A percentile compares a stretch with the other conserved stretches of the same genome.
These are phyloP conservation scores for Rhopalosiphum nymphaeae DNA, from an alignment of 2,888 invertebrate genomes.

Conservation along the genomic window DNA sequence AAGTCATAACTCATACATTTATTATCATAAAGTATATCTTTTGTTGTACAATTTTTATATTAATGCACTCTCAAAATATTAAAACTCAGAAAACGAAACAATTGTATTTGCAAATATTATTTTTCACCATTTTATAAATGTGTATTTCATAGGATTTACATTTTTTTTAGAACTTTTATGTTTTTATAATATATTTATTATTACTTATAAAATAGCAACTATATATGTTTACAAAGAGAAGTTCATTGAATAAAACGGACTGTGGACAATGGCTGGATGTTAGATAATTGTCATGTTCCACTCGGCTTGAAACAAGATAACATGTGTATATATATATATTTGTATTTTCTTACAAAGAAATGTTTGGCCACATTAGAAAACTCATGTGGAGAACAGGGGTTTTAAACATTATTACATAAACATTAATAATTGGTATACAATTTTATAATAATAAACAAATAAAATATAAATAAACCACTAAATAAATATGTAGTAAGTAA, in stretches of 20 bases:
- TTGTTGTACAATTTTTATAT: constrained; percentile 10
- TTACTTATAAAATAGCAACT: background rate
- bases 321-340: background rate
- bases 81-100: constrained; percentile 30
- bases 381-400: background rate
- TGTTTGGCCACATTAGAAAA: background rate
- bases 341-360: background rate
- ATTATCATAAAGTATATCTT: constrained; percentile 35
- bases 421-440: background rate
- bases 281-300: background rate
- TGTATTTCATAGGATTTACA: background rate
- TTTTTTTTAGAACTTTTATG: background rate
- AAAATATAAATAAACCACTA: no score
- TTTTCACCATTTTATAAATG: constrained; percentile 10
- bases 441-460: background rate
- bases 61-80: constrained; percentile 44
- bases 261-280: no score
- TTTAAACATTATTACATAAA: background rate
- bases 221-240: background rate
- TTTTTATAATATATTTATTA: background rate
- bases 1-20: constrained; percentile 50
- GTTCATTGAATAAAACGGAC: background rate
- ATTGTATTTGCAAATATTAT: constrained; percentile 1
- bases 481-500: no score
- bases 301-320: background rate